These are phyloP conservation scores for Mimumesa dahlbomi DNA, from an alignment of 2,888 invertebrate genomes.

Conservation along the genomic window DNA sequence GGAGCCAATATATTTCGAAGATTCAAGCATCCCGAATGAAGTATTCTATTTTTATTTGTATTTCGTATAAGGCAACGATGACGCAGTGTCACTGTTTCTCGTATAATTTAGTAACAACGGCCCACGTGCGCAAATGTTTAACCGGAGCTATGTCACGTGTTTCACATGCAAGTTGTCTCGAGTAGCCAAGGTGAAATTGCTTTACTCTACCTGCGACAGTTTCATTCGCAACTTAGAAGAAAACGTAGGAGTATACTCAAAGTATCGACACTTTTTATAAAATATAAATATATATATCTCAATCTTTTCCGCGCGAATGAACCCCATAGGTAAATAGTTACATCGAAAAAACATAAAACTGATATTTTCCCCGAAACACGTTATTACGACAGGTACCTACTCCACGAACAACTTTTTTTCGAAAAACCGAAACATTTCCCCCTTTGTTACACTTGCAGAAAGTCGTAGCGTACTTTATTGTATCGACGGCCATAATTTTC, in stretches of 20 bases:
- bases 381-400: no score
- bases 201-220: conserved; percentile 4
- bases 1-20: not conserved
- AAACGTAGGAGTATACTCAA: not conserved
- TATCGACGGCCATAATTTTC: not conserved
- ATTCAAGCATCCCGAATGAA: conserved; percentile 14
- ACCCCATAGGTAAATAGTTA: no score
- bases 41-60: not conserved
- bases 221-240: conserved; percentile 7
- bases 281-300: no score
- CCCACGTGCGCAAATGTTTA: conserved; percentile 47
- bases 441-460: not conserved
- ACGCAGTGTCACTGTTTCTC: conserved; percentile 25
- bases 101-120: conserved; percentile 54
- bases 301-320: no score
- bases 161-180: conserved; percentile 34
- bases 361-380: no score
- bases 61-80: conserved; percentile 29
- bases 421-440: no score
- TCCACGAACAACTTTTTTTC: no score
- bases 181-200: conserved; percentile 31
- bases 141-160: conserved; percentile 32
- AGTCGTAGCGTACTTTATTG: not conserved
- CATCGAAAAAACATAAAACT: no score
- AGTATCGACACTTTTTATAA: no score